Base-by-base conservation (phyloP, 2,888 invertebrate species). In the Timema podura region DNA sequence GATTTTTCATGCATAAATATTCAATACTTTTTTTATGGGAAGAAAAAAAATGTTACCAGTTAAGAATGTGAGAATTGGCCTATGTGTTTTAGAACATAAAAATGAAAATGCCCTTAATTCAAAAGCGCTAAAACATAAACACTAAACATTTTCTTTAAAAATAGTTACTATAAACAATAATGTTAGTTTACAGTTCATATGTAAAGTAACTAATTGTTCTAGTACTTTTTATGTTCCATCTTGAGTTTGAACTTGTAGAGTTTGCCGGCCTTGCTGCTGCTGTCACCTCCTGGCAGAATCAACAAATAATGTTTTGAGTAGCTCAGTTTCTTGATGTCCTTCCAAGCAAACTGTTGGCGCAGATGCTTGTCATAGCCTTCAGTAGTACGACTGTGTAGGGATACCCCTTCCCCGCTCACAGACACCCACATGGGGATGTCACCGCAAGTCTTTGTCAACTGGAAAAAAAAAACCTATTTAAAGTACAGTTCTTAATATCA, bases 311-410 rank as follows among this genome's bases (percentile, higher is more conserved):
- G 89, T 79, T 91, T 91, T 77, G 89, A 90, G 77, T 89, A 91
- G 77, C 89, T 90, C 74, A 91, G 84, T 74, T 90, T 91, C 77
- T 91, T 90, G 76, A 91, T 91, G 75, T 89, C 88, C 75, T 87
- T 86, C 91, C 91, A 91, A 75, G 85, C 84, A 76, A 87, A 86
- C 73, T 79, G 78, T 6, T 79, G 68, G 30, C 51, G 51, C 57
- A 72, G 64, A 13, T 69, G 16, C 47, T 70, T 69, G 45, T 71
- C 79, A n/a, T 78, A 76, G 46, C 78, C 78, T 6, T 16, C 61
- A 44, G 44, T 9, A 13, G 13, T 30, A 44, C 61, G 61, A 61
- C 61, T 61, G 72, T 81, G 79, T 8, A 83, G 74, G 66, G 79
- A 80, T 54, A 83, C 75, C 0, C 83, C 83, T 68, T 82, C 79